Conservation (phyloP, 2,113 vertebrate species). For the Dasyurus viverrinus region DNA sequence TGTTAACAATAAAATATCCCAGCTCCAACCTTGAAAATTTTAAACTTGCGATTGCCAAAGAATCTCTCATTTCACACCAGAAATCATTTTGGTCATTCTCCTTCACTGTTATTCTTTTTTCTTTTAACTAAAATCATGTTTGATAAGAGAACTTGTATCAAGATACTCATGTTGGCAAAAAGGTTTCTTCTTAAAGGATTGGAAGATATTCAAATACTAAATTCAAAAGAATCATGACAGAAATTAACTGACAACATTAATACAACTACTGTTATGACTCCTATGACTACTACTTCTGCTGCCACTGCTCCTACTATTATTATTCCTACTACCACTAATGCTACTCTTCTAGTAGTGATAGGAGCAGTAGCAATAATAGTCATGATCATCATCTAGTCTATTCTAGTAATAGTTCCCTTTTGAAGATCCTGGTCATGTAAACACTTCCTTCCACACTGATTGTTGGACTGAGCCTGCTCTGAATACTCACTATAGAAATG, state of each 20-base stretch:
- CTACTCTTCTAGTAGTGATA: not conserved
- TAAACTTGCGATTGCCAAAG: not conserved
- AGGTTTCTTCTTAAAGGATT: not conserved
- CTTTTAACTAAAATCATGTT: not conserved
- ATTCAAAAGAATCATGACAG: not conserved
- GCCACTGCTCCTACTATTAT: not conserved
- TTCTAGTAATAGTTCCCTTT: not conserved
- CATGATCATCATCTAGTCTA: not conserved
- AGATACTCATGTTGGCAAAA: not conserved
- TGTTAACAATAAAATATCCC: not conserved
- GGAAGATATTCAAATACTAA: not conserved
- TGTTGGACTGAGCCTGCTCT: not conserved
- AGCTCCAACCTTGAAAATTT: not conserved
- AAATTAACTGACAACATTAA: not conserved
- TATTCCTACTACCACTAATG: not conserved
- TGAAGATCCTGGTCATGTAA: not conserved
- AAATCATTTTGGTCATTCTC: not conserved
- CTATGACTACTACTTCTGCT: not conserved
- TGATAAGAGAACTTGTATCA: not conserved
- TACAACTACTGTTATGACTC: too few relatives aligned
- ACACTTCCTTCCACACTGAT: not conserved
- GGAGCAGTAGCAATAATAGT: not conserved
- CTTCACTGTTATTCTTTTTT: not conserved
- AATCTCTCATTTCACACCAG: not conserved
- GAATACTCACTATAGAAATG: not conserved